phyloP scores from a whole-genome alignment of 1,140 invertebrate genomes.

The Hylaeus anthracinus region DNA sequence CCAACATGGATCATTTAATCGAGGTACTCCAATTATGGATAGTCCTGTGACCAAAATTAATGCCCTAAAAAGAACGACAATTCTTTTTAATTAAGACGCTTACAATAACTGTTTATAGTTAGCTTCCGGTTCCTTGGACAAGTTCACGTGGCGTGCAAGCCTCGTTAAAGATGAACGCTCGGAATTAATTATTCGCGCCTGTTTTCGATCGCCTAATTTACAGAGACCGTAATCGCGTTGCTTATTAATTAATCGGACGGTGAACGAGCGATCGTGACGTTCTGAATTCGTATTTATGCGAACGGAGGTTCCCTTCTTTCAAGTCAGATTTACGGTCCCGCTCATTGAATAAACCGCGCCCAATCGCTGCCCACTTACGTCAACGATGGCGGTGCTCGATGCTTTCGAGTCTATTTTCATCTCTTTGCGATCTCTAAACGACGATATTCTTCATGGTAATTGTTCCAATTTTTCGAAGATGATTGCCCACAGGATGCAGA shows the following conservation, averaged over 20 bases:
- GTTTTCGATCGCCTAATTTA: not conserved
- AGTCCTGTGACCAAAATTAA: no score
- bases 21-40: no score
- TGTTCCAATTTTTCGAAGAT: not conserved
- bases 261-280: not conserved
- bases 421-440: not conserved
- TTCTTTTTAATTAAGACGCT: no score
- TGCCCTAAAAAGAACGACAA: no score
- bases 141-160: slow-evolving; percentile 5
- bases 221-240: not conserved
- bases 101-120: no score
- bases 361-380: slow-evolving; percentile 26
- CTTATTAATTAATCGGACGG: slow-evolving; percentile 4
- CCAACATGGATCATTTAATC: no score
- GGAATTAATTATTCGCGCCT: slow-evolving; percentile 18
- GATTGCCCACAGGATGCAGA: no score
- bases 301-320: not conserved
- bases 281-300: slow-evolving; percentile 1
- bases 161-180: slow-evolving; percentile 4
- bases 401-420: slow-evolving; percentile 16
- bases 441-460: not conserved
- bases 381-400: not conserved
- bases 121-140: no score
- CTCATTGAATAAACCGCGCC: slow-evolving; percentile 38
- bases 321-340: slow-evolving; percentile 22